Conservation (phyloP, 2,888 invertebrate species). For the Gandaritis pyraliata region DNA sequence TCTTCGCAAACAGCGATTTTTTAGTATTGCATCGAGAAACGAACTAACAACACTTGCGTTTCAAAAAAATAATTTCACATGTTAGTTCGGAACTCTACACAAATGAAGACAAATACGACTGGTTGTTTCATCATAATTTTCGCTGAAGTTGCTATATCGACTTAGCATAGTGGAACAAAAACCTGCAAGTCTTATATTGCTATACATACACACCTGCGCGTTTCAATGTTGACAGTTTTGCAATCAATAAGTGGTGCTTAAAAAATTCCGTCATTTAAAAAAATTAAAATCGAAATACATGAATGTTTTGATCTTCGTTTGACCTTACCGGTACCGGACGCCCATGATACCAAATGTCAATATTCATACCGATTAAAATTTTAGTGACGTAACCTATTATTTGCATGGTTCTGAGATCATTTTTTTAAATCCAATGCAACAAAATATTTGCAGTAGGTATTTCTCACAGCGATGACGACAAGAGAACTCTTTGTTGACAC, state of each 20-base stretch:
- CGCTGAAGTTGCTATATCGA: too few species aligned
- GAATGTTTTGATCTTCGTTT: slow-evolving; percentile 4
- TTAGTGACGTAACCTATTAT: not conserved
- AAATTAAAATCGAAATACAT: not conserved
- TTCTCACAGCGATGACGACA: slow-evolving; percentile 8
- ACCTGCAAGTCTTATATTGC: too few species aligned
- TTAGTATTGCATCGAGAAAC: not conserved
- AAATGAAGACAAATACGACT: too few species aligned
- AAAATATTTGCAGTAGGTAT: slow-evolving; percentile 2
- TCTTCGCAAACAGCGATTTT: not conserved
- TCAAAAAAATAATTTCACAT: too few species aligned
- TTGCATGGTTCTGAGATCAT: slow-evolving; percentile 12
- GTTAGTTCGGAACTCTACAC: too few species aligned
- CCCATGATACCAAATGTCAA: not conserved
- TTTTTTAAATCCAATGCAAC: slow-evolving; percentile 4
- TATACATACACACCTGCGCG: too few species aligned
- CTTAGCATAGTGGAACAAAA: too few species aligned
- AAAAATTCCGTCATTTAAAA: too few species aligned
- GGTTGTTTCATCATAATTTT: too few species aligned
- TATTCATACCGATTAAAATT: not conserved
- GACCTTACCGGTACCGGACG: slow-evolving; percentile 1
- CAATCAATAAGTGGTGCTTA: not conserved
- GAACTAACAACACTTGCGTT: not conserved
- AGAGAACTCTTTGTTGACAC: slow-evolving; percentile 2
- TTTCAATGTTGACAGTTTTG: too few species aligned